Percentiles rank a stretch among this genome's conserved stretches.
Conservation (phyloP, 2,113 vertebrate species). For the Psittacara wagleri region DNA sequence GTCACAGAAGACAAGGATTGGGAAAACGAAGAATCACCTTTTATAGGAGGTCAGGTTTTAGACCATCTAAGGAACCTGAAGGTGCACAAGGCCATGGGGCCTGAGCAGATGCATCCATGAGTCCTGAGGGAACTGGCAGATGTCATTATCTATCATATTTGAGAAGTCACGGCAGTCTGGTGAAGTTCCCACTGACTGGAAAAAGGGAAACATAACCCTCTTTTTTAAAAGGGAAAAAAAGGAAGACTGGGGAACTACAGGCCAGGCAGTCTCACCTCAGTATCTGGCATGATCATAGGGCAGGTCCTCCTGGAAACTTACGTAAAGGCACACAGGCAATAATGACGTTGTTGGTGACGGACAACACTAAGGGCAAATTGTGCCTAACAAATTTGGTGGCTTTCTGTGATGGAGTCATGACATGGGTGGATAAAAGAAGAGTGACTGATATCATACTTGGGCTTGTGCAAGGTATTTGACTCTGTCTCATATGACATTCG, state of each 20-base stretch:
- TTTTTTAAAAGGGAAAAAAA: not conserved
- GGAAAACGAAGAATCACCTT: not conserved
- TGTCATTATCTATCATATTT: not conserved
- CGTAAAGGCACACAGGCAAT: not conserved
- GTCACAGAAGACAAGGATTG: not conserved
- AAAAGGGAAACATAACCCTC: not conserved
- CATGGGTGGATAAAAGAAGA: not conserved
- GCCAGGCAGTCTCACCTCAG: not conserved
- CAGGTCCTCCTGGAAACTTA: not conserved
- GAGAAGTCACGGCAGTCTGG: not conserved
- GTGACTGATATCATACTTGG: not conserved
- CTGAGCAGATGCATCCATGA: not conserved
- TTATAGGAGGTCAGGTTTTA: not conserved
- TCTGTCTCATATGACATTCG: not conserved
- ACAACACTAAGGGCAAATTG: not conserved
- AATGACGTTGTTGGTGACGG: not conserved
- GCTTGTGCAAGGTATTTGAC: not conserved
- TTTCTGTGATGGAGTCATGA: not conserved
- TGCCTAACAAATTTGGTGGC: not conserved
- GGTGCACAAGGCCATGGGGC: not conserved
- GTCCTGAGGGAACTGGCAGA: not conserved
- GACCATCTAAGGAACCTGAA: not conserved
- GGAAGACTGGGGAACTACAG: not conserved
- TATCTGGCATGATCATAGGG: not conserved
- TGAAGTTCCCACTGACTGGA: not conserved